Conservation (phyloP, 2,888 invertebrate species). For the Schizaphis graminum region DNA sequence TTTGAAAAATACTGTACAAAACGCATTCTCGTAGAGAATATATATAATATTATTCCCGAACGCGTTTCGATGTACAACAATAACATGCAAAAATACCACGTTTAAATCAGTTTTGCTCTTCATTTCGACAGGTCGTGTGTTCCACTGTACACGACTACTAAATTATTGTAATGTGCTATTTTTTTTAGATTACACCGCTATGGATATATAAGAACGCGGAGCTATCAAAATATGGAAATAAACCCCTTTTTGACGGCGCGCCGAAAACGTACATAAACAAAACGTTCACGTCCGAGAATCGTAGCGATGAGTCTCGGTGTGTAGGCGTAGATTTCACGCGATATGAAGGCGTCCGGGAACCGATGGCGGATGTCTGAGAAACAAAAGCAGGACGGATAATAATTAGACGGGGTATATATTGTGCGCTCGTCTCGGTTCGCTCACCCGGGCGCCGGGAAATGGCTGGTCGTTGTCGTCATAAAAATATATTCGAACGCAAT, state of each 20-base stretch:
- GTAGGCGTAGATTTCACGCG: background rate
- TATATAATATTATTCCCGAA: background rate
- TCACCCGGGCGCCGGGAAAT: background rate
- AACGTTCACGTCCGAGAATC: background rate
- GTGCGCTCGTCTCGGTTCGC: constrained; percentile 9
- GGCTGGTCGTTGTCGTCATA: background rate
- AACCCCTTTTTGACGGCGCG: background rate
- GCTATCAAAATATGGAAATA: background rate
- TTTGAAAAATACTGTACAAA: background rate
- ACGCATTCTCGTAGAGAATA: background rate
- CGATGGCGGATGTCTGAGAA: background rate
- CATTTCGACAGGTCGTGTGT: background rate
- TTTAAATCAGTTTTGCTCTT: background rate
- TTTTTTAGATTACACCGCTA: background rate
- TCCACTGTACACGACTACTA: background rate
- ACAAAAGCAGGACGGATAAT: constrained; percentile 8
- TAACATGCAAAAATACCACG: background rate
- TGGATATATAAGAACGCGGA: background rate
- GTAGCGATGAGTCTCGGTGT: background rate
- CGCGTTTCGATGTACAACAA: background rate
- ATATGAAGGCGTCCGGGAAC: background rate
- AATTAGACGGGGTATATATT: background rate
- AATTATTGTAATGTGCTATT: background rate
- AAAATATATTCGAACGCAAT: background rate
- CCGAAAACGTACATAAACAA: background rate